Conservation (phyloP, 2,888 invertebrate species). For the Thymelicus sylvestris region DNA sequence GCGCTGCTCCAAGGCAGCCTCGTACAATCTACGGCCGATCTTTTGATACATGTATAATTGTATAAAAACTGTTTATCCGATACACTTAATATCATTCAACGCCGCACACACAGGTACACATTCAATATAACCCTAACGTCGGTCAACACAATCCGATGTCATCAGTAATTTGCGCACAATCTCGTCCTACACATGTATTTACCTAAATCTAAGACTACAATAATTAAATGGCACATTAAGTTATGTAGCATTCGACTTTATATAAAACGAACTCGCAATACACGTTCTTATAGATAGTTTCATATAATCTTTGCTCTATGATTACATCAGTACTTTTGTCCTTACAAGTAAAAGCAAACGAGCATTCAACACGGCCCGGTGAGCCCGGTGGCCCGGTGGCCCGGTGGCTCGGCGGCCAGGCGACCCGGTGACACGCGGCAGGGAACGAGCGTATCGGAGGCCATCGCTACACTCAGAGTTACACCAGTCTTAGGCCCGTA, state of each 20-base stretch:
- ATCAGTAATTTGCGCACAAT: constrained; percentile 37
- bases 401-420: neutral
- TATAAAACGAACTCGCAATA: constrained; percentile 50
- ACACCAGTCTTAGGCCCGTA: neutral
- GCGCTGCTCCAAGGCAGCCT: neutral
- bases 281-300: constrained; percentile 45
- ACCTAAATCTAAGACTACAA: constrained; percentile 63
- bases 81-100: neutral
- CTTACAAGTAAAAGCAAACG: constrained; percentile 55
- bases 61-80: constrained; percentile 2
- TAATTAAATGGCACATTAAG: constrained; percentile 75
- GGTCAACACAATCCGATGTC: constrained; percentile 38
- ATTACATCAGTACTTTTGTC: constrained; percentile 79
- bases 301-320: constrained; percentile 76
- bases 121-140: constrained; percentile 24
- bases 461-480: constrained; percentile 13
- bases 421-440: too few relatives aligned
- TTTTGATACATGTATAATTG: constrained; percentile 2
- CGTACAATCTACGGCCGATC: neutral
- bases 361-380: constrained; percentile 13
- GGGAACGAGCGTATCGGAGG: too few relatives aligned
- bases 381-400: neutral
- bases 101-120: neutral
- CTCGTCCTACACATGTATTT: constrained; percentile 47
- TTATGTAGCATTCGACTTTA: constrained; percentile 73